A percentile compares a stretch with the other conserved stretches of the same genome.
phyloP scores from a whole-genome alignment of 2,888 invertebrate species.

The Diarsia rubi region DNA sequence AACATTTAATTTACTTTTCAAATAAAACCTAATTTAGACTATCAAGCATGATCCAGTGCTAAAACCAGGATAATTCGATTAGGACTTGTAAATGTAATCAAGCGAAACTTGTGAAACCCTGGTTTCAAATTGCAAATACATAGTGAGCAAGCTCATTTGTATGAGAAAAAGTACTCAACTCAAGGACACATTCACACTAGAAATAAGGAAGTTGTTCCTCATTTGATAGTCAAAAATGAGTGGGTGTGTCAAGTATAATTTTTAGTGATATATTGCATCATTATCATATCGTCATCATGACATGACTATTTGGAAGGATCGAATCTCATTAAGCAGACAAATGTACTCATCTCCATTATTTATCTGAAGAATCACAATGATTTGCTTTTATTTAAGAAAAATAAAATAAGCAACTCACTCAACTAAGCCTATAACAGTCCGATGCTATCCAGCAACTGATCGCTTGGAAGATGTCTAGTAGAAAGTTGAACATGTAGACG shows the following conservation, averaged over 20 bases:
- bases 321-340: slow-evolving; percentile 1
- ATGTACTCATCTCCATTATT: slow-evolving; percentile 5
- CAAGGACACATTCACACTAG: not conserved
- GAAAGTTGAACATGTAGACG: not conserved
- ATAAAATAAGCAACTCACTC: not conserved
- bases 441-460: not conserved
- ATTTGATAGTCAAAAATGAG: slow-evolving; percentile 12
- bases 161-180: not conserved
- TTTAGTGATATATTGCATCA: slow-evolving; percentile 24
- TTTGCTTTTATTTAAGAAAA: not conserved
- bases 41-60: no score
- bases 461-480: not conserved
- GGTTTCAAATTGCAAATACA: not conserved
- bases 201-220: not conserved
- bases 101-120: not conserved
- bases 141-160: not conserved
- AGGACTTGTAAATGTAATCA: not conserved
- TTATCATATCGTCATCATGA: slow-evolving; percentile 19
- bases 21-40: not conserved
- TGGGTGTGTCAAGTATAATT: slow-evolving; percentile 22
- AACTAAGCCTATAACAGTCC: not conserved
- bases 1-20: not conserved
- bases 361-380: slow-evolving; percentile 4
- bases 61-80: not conserved
- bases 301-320: not conserved